A percentile compares a stretch with the other conserved stretches of the same genome.
Evolutionary conservation across 1,140 invertebrate genomes (phyloP).

Genomic region (Meloidogyne exigua): DNA sequence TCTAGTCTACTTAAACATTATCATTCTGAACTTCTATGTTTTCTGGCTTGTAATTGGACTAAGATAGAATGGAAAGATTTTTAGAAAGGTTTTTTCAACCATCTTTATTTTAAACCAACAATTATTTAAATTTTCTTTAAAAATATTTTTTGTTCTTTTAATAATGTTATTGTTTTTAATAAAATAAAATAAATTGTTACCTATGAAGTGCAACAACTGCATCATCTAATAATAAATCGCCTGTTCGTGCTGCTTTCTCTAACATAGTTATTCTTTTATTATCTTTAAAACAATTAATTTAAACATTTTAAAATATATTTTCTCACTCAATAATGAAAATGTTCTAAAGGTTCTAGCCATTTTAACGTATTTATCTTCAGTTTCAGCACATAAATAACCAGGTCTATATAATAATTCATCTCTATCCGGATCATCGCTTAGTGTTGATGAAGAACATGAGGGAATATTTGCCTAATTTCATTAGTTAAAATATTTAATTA

Average conservation of each 20-base stretch:
- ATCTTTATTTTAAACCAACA: no score
- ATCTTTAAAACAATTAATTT: neutral
- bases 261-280: slow-evolving; percentile 44
- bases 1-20: no score
- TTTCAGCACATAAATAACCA: slow-evolving; percentile 42
- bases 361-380: slow-evolving; percentile 51
- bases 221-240: slow-evolving; percentile 49
- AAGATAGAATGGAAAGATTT: no score
- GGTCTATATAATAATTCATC: slow-evolving; percentile 57
- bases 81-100: no score
- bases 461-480: slow-evolving; percentile 49
- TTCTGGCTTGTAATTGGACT: no score
- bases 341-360: slow-evolving; percentile 47
- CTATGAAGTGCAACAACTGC: slow-evolving; percentile 50
- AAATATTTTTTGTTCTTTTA: no score
- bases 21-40: no score
- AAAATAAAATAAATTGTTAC: no score
- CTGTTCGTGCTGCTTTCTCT: slow-evolving; percentile 35
- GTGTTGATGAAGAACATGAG: slow-evolving; percentile 24
- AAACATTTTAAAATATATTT: neutral
- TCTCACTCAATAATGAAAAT: slow-evolving; percentile 32
- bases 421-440: slow-evolving; percentile 55
- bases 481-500: slow-evolving; percentile 7
- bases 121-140: no score
- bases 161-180: no score